Evolutionary conservation across 2,888 invertebrate species (phyloP).

Genomic region (Leptinotarsa peninsularis): DNA sequence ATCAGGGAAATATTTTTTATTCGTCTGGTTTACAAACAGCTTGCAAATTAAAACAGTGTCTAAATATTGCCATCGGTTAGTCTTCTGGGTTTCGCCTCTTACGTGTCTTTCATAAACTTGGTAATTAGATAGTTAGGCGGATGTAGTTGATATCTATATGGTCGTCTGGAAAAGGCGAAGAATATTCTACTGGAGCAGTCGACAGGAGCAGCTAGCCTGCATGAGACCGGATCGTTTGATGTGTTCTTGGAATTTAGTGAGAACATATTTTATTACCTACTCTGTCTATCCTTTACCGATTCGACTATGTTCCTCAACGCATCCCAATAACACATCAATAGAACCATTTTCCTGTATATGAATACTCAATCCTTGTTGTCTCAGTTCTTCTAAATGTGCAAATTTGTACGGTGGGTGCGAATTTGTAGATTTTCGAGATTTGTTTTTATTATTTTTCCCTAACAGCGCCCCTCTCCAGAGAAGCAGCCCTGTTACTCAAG

Average conservation of each 20-base stretch:
- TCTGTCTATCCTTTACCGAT: slow-evolving; percentile 33
- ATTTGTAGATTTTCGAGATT: slow-evolving; percentile 13
- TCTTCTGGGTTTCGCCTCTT: not conserved
- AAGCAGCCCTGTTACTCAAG: slow-evolving; percentile 29
- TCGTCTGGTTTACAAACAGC: too few species aligned
- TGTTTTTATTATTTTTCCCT: slow-evolving; percentile 10
- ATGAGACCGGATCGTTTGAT: slow-evolving; percentile 54
- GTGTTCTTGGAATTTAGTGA: slow-evolving; percentile 58
- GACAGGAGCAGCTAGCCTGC: slow-evolving; percentile 7
- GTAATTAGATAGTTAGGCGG: not conserved
- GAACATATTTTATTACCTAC: slow-evolving; percentile 25
- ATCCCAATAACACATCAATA: slow-evolving; percentile 62
- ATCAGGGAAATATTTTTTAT: too few species aligned
- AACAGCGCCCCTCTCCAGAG: slow-evolving; percentile 32
- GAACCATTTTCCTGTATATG: slow-evolving; percentile 50
- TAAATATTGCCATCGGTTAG: too few species aligned
- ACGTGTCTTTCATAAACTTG: not conserved
- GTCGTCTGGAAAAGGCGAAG: slow-evolving; percentile 8
- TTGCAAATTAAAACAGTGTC: too few species aligned
- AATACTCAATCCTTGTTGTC: slow-evolving; percentile 38
- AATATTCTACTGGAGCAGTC: slow-evolving; percentile 19
- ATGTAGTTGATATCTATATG: not conserved
- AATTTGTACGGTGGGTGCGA: slow-evolving; percentile 13
- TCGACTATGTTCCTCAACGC: slow-evolving; percentile 37
- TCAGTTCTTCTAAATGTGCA: slow-evolving; percentile 36